phyloP scores from a whole-genome alignment of 2,113 vertebrate species.

The Mungos mungo region DNA sequence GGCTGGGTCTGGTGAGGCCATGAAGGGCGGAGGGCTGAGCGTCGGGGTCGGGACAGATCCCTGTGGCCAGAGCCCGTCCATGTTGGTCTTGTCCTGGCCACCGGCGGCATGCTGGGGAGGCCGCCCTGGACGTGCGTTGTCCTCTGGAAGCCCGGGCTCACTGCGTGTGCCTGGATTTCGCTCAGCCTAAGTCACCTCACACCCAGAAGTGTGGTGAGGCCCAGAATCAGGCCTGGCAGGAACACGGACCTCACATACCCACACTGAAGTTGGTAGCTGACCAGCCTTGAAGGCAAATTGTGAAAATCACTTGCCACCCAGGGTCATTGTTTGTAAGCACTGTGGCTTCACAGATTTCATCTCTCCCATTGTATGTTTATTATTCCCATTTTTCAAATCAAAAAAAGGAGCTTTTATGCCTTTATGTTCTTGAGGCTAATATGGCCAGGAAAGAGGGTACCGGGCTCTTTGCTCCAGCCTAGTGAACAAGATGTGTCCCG shows the following conservation, averaged over 20 bases:
- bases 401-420: background rate
- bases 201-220: background rate
- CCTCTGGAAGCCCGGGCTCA: background rate
- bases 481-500: background rate
- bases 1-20: background rate
- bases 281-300: background rate
- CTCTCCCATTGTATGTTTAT: background rate
- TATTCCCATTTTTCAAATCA: background rate
- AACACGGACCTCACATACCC: background rate
- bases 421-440: background rate
- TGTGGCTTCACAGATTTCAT: background rate
- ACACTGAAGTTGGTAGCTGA: background rate
- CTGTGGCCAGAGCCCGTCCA: rapidly evolving
- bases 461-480: background rate
- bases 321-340: background rate
- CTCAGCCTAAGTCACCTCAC: background rate
- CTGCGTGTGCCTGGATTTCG: background rate
- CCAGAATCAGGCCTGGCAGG: background rate
- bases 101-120: too few species aligned
- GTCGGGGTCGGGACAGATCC: background rate
- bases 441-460: background rate
- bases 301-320: background rate
- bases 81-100: background rate
- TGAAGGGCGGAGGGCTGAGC: background rate
- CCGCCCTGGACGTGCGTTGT: background rate